Evolutionary conservation across 2,888 invertebrate genomes (phyloP), one percentile per base, ranked within the genome.

Genomic region (Drosophila demipolita): DNA sequence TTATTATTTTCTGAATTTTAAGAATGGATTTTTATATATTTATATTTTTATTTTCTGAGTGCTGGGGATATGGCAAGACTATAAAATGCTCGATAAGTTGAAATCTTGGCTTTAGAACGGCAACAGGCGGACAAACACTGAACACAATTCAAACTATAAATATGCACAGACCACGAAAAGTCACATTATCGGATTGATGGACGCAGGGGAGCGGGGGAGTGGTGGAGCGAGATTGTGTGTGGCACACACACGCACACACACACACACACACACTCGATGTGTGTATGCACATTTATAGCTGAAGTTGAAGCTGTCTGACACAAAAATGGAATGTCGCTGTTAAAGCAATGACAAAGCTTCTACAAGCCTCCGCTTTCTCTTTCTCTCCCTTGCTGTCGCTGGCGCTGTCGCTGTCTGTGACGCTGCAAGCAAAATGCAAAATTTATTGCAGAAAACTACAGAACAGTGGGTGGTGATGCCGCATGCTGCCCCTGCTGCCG

Each of bases 371-470:
- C 40, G 6, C 57, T 32, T 20, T 26, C 26, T 42, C 20, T 17
- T 12, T 26, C 4, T 12, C 0, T 23, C 12, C 6, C 32, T 20
- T 23, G 26, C 11, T 40, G 23, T 33, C 32, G 23, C 11, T 40
- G 23, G 26, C 32, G 23, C 33, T 20, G 8, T 26, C 12, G 6
- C 58, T 64, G 59, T 45, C 40, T 26, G 52, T 80, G 80, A 50
- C 72, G 78, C 84, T 76, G 84, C 82, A 75, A 78, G 83, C 78
- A 80, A 88, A 86, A 86, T 88, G 89, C 83, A 82, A 86, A 86
- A 86, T 86, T 86, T 86, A 86, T 88, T 86, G 82, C 85, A 75
- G 66, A 87, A 88, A 88, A 86, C 88, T 87, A 70, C 87, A 83
- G 75, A 72, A 71, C 81, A 75, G 78, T 61, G 71, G 71, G 77